Evolutionary conservation across 2,888 invertebrate species (phyloP), one percentile per base, ranked within the genome.

Genomic region (Apamea crenata): DNA sequence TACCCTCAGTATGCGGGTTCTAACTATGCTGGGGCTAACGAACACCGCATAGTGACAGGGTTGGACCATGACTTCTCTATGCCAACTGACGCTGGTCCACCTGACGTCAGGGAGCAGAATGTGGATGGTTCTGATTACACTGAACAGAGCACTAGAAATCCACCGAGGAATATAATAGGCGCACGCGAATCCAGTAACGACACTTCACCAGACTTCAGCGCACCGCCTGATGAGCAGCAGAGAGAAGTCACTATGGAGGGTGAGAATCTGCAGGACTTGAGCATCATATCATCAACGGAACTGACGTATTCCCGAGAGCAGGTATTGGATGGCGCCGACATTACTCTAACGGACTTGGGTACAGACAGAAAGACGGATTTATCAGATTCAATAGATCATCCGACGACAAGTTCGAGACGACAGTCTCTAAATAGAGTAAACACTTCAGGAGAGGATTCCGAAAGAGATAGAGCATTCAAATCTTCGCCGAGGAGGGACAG

Each of bases 191-290:
- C 89, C 25, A 84, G 80, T 68, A 92, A 90, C 70, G 93, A 93
- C 16, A 88, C 91, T 0, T 90, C 95, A 1, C 91, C 93, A 0
- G 95, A 94, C 47, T 95, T 91, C 74, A 89, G 89, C 72, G 88
- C 93, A 25, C 89, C 93, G 18, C 91, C 93, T 2, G 95, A 94
- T 32, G 95, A 94, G 21, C 93, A 95, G 74, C 97, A 97, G 84
- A 94, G 97, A 59, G 97, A 97, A 90, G 92, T 97, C 21, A 97
- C 96, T 66, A 95, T 97, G 93, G 97, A 97, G 88, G 97, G 97
- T 0, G 97, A 97, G 90, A 97, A 97, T 90, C 90, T 97, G 79
- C 96, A 96, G 86, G 97, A 97, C 85, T 88, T 96, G 82, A 96
- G 96, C 87, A 90, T 92, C 63, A 93, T 94, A 70, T 94, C 96